Percentiles rank a stretch among this genome's conserved stretches.
These are phyloP conservation scores for Lamellibrachia columna DNA, from an alignment of 2,888 invertebrate species.

Conservation along the genomic window DNA sequence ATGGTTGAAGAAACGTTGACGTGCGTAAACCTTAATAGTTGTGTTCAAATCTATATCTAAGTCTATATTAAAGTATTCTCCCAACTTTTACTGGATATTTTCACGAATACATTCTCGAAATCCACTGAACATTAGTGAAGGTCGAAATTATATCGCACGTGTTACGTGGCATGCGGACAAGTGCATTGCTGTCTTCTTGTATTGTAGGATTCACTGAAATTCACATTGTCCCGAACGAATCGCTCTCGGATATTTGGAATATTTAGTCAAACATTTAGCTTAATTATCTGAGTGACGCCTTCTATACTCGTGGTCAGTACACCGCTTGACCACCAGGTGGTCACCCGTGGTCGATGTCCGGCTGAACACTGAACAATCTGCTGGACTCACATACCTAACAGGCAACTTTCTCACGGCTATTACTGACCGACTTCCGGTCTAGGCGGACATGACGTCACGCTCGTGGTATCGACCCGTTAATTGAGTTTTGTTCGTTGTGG, in stretches of 20 bases:
- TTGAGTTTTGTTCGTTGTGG: not conserved
- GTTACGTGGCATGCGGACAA: not conserved
- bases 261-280: no score
- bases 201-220: no score
- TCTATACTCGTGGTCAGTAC: not conserved
- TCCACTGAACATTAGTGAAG: not conserved
- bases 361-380: not conserved
- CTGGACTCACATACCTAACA: not conserved
- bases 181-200: no score
- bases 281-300: not conserved
- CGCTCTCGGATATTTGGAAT: no score
- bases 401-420: not conserved
- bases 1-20: no score
- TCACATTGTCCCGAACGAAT: no score
- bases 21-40: no score
- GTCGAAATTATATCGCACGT: not conserved
- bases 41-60: no score
- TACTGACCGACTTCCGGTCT: not conserved
- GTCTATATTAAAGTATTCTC: no score
- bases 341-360: not conserved
- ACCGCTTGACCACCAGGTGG: not conserved
- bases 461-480: not conserved
- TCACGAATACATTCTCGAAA: no score
- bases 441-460: not conserved
- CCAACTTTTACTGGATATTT: no score